These are phyloP conservation scores for Macrochelys suwanniensis DNA, from an alignment of 2,797 vertebrate species.

Conservation along the genomic window DNA sequence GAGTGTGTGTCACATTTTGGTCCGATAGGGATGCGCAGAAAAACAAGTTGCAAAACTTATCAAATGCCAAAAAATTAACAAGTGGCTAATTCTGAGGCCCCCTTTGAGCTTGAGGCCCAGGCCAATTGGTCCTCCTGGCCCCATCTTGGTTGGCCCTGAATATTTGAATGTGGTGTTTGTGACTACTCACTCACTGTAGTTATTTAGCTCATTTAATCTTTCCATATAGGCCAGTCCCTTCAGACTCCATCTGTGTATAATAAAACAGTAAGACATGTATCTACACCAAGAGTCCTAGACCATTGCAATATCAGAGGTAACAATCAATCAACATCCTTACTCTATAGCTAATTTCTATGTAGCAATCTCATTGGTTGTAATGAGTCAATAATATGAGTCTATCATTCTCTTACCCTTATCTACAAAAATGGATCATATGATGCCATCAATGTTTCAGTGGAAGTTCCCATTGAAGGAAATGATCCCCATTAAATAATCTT, in stretches of 20 bases:
- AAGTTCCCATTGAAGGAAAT: background rate
- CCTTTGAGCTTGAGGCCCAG: no score
- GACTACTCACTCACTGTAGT: background rate
- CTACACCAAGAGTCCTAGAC: background rate
- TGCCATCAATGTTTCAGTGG: background rate
- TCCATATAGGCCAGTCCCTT: background rate
- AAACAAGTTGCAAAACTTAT: no score
- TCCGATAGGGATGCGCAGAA: no score
- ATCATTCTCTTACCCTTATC: background rate
- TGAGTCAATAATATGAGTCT: background rate
- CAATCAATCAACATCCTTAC: background rate
- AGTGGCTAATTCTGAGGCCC: no score
- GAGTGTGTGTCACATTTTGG: no score
- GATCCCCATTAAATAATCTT: background rate
- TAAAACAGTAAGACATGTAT: background rate
- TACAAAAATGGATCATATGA: background rate
- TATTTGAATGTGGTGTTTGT: background rate
- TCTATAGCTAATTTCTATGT: background rate
- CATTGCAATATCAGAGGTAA: background rate
- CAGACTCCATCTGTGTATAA: background rate
- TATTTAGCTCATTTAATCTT: conserved; percentile 20
- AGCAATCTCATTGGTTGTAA: background rate
- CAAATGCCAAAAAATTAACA: no score
- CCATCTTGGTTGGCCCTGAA: background rate
- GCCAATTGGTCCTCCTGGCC: no score